Base-by-base conservation (phyloP, 2,888 invertebrate genomes). In the Litoditis marina region DNA sequence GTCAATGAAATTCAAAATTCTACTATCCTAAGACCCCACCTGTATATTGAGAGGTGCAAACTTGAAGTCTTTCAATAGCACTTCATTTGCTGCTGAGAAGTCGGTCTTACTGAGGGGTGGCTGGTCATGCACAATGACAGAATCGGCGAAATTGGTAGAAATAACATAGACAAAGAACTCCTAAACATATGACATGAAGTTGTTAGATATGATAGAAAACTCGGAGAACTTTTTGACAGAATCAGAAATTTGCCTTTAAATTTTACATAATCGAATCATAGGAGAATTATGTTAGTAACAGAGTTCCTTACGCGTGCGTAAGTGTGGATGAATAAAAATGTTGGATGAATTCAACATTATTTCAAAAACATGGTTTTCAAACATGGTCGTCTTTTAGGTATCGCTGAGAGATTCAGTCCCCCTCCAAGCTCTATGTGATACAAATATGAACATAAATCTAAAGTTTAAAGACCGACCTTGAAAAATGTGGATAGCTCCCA, bases 401-500 rank as follows among this genome's bases (percentile, higher is more conserved):
- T n/a, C n/a, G n/a, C n/a, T n/a, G n/a, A n/a, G n/a, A n/a, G n/a
- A n/a, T n/a, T n/a, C n/a, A n/a, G n/a, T n/a, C n/a, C n/a, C n/a
- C n/a, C n/a, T n/a, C n/a, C n/a, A n/a, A 25, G 28, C 16, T 8
- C 8, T 11, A 47, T 47, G 25, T 47, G 47, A 8, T 13, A 19
- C 8, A 8, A 47, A 47, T 22, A 39, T 13, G 39, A 13, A n/a
- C n/a, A 11, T 30, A 16, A 49, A 34, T 52, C n/a, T 25, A 53
- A 19, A 2, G 11, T 6, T 28, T 32, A 25, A 36, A 13, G 4
- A 25, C 1, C n/a, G 22, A 63, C 66, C 56, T 63, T 66, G 49
- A 66, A 47, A 13, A 66, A 60, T 11, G 47, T 30, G 2, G 59
- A 28, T 2, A 64, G 19, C 27, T 55, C 31, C 19, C 54, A 8